phyloP scores from a whole-genome alignment of 2,797 vertebrate genomes.

The Anisognathus igniventris region DNA sequence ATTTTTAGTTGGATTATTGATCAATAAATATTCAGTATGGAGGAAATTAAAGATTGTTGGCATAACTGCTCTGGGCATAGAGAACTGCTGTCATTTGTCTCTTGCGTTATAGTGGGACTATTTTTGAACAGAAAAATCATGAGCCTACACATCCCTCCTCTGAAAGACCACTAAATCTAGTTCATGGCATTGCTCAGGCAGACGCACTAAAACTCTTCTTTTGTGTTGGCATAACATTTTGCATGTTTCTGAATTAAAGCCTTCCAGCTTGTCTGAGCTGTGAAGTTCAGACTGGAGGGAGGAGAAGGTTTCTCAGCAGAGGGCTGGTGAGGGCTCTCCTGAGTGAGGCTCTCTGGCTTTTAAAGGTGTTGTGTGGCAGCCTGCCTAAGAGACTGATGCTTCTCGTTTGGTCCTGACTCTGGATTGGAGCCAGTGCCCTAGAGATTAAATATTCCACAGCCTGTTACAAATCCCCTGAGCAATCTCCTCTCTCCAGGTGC shows the following conservation, averaged over 20 bases:
- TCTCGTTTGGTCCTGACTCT: constrained; percentile 24
- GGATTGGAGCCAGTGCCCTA: constrained; percentile 29
- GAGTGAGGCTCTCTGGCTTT: neutral
- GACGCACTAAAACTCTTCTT: neutral
- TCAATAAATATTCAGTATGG: neutral
- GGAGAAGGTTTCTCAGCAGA: neutral
- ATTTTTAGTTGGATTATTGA: neutral
- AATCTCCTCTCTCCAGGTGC: constrained; percentile 43
- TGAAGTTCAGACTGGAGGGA: neutral
- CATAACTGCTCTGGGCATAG: neutral
- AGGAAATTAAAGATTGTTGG: neutral
- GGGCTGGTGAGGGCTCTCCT: neutral
- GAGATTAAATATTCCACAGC: constrained; percentile 48
- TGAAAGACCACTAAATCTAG: neutral
- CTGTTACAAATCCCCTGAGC: constrained; percentile 33
- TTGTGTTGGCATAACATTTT: neutral
- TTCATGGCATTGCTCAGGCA: neutral
- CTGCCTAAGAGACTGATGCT: constrained; percentile 31
- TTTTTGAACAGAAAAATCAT: neutral
- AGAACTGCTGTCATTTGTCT: neutral
- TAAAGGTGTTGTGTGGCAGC: constrained; percentile 4
- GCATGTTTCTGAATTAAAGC: neutral
- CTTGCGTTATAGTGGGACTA: neutral
- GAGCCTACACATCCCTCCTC: neutral
- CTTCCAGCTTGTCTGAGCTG: neutral